Base-by-base conservation (phyloP, 2,113 vertebrate species). In the Amblyornis subalaris region DNA sequence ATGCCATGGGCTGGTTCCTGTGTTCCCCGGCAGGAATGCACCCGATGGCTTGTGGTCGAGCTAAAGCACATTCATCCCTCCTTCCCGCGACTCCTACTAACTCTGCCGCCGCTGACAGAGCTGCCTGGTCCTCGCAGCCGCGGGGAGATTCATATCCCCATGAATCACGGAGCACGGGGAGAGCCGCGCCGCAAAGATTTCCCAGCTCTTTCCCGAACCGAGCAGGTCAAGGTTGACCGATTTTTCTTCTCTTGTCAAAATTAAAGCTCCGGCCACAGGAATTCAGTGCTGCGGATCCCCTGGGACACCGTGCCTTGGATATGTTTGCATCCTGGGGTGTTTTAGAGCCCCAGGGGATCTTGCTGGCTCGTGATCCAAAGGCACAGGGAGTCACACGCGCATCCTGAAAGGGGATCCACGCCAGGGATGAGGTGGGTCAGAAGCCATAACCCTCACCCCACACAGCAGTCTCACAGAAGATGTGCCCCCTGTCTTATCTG, bases 41-140 rank as follows among this genome's bases (percentile, higher is more conserved):
- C 91, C 93, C 91, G 7, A 62, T 9, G 91, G 42, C 77, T 92
- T 91, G 95, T 73, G 94, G 91, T 66, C 54, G 84, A 66, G 62
- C 42, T 82, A n/a, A 76, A 69, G 87, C 57, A 75, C 65, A 75
- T 92, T 93, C 69, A 92, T 92, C 89, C 94, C 36, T 81, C n/a
- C 90, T 90, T 94, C 91, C 94, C 95, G 89, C 92, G 81, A 16
- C 90, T 95, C 89, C 92, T 86, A 72, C 92, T 86, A 84, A 89
- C 67, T 88, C 96, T 92, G 88, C 81, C 33, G 29, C 48, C 90
- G 93, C 95, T 96, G 95, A 87, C 95, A 91, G 92, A 93, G 90
- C 92, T 94, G 92, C 90, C 85, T 90, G 31, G 0, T 88, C 79
- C 93, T 72, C 35, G 8, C 50, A 7, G 70, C 79, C 83, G 26